phyloP scores from a whole-genome alignment of 2,113 vertebrate genomes.

The Bos taurus region DNA sequence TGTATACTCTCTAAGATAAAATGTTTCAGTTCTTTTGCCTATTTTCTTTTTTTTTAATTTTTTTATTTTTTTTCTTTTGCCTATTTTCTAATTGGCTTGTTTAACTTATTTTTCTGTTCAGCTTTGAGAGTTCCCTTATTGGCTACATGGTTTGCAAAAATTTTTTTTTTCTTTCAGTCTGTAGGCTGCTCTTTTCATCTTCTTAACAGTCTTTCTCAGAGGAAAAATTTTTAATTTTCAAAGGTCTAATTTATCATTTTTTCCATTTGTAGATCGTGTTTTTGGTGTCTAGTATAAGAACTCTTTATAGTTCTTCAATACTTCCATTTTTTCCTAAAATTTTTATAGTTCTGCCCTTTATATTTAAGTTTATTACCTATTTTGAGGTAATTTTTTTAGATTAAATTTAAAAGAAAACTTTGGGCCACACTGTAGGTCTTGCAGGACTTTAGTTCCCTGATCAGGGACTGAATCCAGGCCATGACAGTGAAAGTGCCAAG shows the following conservation, averaged over 20 bases:
- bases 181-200: neutral
- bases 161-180: neutral
- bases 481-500: neutral
- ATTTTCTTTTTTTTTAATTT: no score
- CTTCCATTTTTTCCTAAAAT: neutral
- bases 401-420: neutral
- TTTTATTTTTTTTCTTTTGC: no score
- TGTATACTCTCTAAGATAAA: neutral
- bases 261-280: neutral
- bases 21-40: neutral
- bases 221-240: neutral
- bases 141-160: neutral
- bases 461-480: neutral
- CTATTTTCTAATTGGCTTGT: neutral
- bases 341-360: neutral
- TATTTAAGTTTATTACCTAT: neutral
- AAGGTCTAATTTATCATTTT: neutral
- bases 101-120: neutral
- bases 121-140: neutral
- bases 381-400: neutral
- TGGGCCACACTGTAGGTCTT: neutral
- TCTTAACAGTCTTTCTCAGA: neutral
- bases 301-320: neutral
- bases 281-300: neutral
- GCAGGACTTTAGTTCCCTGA: neutral